Conservation (phyloP, 1,140 invertebrate species). For the Penaeus indicus region DNA sequence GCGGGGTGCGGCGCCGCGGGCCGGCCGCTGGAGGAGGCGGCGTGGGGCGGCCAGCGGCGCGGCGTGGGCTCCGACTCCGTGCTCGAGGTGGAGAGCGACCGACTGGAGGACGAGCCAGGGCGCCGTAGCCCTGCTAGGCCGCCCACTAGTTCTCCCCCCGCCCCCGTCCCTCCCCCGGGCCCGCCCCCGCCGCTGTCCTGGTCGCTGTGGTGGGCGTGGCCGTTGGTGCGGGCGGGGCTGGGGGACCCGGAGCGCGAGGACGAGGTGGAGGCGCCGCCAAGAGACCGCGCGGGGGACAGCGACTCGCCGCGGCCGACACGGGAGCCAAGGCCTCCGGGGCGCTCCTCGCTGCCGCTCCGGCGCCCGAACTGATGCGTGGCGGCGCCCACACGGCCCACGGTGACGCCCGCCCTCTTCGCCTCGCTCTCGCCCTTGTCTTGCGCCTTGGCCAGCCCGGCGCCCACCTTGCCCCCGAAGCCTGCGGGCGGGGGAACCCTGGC, state of each 20-base stretch:
- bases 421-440: not conserved
- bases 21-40: not conserved
- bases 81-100: slow-evolving; percentile 49
- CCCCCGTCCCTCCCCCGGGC: not conserved
- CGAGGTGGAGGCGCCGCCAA: slow-evolving; percentile 13
- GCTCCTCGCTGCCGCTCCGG: not conserved
- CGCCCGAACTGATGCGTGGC: not conserved
- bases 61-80: slow-evolving; percentile 42
- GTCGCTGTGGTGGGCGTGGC: slow-evolving; percentile 36
- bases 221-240: slow-evolving; percentile 45
- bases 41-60: slow-evolving; percentile 39
- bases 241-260: slow-evolving; percentile 52
- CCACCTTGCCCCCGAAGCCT: slow-evolving; percentile 10
- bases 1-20: not conserved
- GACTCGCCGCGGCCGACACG: slow-evolving; percentile 34
- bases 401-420: not conserved
- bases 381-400: not conserved
- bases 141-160: not conserved
- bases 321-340: not conserved
- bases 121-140: slow-evolving; percentile 17
- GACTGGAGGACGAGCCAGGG: slow-evolving; percentile 30
- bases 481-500: not conserved
- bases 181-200: not conserved
- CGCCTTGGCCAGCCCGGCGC: slow-evolving; percentile 1
- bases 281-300: slow-evolving; percentile 38